Evolutionary conservation across 2,888 invertebrate genomes (phyloP).

Genomic region (Tridacna gigas): DNA sequence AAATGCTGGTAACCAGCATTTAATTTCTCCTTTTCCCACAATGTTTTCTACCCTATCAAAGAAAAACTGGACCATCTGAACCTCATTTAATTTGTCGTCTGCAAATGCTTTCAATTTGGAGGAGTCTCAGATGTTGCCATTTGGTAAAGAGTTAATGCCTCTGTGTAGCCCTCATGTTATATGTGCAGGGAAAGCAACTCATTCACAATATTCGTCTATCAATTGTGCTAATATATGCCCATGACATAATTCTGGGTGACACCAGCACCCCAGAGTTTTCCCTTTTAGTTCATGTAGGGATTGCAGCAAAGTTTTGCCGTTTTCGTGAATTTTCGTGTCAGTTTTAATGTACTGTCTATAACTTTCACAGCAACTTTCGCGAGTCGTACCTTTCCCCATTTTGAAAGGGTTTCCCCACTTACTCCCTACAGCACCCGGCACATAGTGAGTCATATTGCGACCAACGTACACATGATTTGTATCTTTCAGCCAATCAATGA

Average conservation of each 20-base stretch:
- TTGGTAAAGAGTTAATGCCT: too few relatives aligned
- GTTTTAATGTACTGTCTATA: conserved; percentile 56
- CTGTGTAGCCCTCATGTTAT: too few relatives aligned
- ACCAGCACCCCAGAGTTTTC: conserved; percentile 69
- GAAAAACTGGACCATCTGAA: too few relatives aligned
- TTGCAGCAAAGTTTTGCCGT: conserved; percentile 59
- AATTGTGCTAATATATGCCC: conserved; percentile 62
- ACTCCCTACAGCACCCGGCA: conserved; percentile 65
- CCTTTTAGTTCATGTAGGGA: conserved; percentile 66
- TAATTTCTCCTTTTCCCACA: too few relatives aligned
- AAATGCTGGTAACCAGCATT: too few relatives aligned
- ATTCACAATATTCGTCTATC: conserved; percentile 41
- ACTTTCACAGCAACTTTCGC: conserved; percentile 42
- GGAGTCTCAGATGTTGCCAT: too few relatives aligned
- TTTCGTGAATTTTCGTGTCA: conserved; percentile 46
- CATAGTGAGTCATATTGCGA: conserved; percentile 64
- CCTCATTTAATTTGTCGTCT: too few relatives aligned
- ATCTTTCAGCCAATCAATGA: conserved; percentile 61
- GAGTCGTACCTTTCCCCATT: conserved; percentile 33
- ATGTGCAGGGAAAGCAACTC: neutral
- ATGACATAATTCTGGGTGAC: conserved; percentile 68
- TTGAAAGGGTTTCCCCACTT: conserved; percentile 68
- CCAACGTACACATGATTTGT: conserved; percentile 67
- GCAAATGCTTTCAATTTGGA: too few relatives aligned
- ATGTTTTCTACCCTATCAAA: too few relatives aligned